phyloP scores from a whole-genome alignment of 2,797 vertebrate species.

The Chrosomus eos region DNA sequence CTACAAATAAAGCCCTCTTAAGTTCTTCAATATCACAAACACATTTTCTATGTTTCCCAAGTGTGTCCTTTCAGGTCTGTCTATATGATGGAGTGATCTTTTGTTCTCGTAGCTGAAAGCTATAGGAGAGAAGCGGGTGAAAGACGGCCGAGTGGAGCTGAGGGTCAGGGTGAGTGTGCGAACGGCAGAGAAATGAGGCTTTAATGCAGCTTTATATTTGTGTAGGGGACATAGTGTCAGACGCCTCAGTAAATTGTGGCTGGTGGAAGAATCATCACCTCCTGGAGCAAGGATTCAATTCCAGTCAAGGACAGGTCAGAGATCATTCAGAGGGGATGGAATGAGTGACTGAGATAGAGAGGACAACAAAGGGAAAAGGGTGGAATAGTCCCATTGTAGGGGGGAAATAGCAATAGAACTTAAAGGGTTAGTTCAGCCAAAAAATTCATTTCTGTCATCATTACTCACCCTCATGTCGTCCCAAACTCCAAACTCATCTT shows the following conservation, averaged over 20 bases:
- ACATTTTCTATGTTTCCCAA: slow-evolving; percentile 19
- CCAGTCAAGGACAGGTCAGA: slow-evolving; percentile 44
- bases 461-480: too few species aligned
- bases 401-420: not conserved
- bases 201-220: slow-evolving; percentile 52
- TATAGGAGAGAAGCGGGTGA: slow-evolving; percentile 18
- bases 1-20: not conserved
- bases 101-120: slow-evolving; percentile 19
- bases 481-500: too few species aligned
- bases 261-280: slow-evolving; percentile 38
- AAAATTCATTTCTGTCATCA: too few species aligned
- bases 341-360: not conserved
- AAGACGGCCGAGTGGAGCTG: slow-evolving; percentile 18
- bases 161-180: slow-evolving; percentile 19
- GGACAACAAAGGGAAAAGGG: not conserved
- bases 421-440: too few species aligned
- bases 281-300: slow-evolving; percentile 17
- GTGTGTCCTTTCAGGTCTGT: slow-evolving; percentile 24
- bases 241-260: slow-evolving; percentile 38
- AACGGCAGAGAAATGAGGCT: slow-evolving; percentile 20
- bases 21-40: not conserved
- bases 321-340: slow-evolving; percentile 17
- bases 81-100: slow-evolving; percentile 21
- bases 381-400: not conserved
- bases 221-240: slow-evolving; percentile 36